phyloP scores from a whole-genome alignment of 2,888 invertebrate species.

The Drosophila cognata region DNA sequence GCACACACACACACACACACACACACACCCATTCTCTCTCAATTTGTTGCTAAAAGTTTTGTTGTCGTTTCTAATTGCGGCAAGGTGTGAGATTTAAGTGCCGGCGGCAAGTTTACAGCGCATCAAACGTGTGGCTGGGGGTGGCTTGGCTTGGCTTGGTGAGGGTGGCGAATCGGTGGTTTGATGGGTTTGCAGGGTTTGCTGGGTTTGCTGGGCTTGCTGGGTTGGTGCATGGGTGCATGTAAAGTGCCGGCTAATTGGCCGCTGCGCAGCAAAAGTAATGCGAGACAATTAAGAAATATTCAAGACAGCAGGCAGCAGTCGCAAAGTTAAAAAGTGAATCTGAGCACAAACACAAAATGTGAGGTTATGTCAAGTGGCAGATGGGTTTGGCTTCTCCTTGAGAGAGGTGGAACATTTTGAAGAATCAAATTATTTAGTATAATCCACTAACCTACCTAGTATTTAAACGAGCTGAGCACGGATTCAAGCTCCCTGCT shows the following conservation, averaged over 20 bases:
- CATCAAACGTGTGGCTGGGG: constrained; percentile 37
- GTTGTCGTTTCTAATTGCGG: constrained; percentile 69
- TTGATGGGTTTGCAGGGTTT: background rate
- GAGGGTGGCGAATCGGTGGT: background rate
- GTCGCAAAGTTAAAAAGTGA: constrained; percentile 5
- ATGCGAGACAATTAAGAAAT: constrained; percentile 54
- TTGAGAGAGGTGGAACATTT: background rate
- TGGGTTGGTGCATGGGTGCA: constrained; percentile 35
- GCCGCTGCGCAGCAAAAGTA: constrained; percentile 51
- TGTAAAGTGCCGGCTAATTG: constrained; percentile 66
- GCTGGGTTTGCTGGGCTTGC: background rate
- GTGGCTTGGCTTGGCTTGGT: background rate
- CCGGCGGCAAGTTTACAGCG: constrained; percentile 64
- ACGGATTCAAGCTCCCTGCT: background rate
- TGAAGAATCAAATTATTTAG: background rate
- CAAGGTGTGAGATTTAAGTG: constrained; percentile 77
- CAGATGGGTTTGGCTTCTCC: background rate
- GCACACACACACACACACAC: background rate
- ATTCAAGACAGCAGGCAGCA: constrained; percentile 6
- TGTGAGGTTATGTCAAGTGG: constrained; percentile 25
- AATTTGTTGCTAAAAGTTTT: constrained; percentile 65
- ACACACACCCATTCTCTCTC: background rate
- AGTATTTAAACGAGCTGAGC: background rate
- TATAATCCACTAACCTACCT: background rate
- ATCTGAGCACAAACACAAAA: background rate